Conservation (phyloP, 2,797 vertebrate species). For the Naso thynnoides region DNA sequence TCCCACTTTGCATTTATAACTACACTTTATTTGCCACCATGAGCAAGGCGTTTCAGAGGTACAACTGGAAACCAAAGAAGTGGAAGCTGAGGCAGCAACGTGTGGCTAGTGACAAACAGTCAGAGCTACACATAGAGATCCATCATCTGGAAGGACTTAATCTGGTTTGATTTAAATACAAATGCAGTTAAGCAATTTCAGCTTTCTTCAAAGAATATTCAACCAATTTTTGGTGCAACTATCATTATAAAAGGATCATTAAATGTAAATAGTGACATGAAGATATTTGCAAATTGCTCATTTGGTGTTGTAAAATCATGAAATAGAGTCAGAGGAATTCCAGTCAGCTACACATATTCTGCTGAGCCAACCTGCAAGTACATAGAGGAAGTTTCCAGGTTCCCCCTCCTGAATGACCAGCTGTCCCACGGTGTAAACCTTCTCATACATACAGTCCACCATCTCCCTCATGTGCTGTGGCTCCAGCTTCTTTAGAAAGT, state of each 20-base stretch:
- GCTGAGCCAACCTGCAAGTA: constrained; percentile 81
- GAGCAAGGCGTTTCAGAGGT: no score
- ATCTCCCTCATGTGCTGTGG: constrained; percentile 84
- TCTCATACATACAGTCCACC: constrained; percentile 87
- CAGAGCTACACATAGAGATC: no score
- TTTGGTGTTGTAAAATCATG: not conserved
- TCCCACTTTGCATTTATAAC: no score
- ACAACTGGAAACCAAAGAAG: no score
- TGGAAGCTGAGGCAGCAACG: no score
- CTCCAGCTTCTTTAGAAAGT: constrained; percentile 87
- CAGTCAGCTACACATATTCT: not conserved
- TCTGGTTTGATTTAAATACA: no score
- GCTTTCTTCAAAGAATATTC: no score
- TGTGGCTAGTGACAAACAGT: no score
- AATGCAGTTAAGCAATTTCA: no score
- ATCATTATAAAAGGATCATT: not conserved
- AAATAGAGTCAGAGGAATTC: not conserved
- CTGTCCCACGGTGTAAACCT: constrained; percentile 75
- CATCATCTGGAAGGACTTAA: no score
- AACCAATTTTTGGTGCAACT: no score
- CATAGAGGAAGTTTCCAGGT: constrained; percentile 87
- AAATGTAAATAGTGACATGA: not conserved
- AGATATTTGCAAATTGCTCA: not conserved
- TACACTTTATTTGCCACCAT: no score
- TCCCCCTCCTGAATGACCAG: constrained; percentile 86